These are phyloP conservation scores for Melanostigma gelatinosum DNA, from an alignment of 2,113 vertebrate species.

Conservation along the genomic window DNA sequence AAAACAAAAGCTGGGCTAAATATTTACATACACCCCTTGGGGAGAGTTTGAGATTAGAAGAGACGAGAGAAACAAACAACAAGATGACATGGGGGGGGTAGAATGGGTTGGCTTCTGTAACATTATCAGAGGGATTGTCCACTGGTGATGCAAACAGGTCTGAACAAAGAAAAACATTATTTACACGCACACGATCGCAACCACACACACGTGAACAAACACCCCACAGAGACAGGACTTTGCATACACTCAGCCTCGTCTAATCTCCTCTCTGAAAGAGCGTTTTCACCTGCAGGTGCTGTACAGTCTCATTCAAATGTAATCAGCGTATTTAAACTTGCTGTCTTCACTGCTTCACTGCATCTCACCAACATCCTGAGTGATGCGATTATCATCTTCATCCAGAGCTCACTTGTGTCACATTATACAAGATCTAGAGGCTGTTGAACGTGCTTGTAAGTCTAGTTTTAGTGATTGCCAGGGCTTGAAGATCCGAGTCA, in stretches of 20 bases:
- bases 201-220: slow-evolving; percentile 43
- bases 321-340: slow-evolving; percentile 44
- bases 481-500: background rate
- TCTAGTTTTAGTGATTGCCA: slow-evolving; percentile 24
- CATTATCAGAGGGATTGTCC: slow-evolving; percentile 76
- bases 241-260: slow-evolving; percentile 58
- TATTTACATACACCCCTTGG: slow-evolving; percentile 71
- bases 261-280: slow-evolving; percentile 61
- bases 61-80: slow-evolving; percentile 33
- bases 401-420: slow-evolving; percentile 20
- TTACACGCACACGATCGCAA: slow-evolving; percentile 30
- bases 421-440: slow-evolving; percentile 27
- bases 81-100: slow-evolving; percentile 24
- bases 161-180: slow-evolving; percentile 66
- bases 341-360: slow-evolving; percentile 31
- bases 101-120: slow-evolving; percentile 43
- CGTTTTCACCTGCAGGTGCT: slow-evolving; percentile 58
- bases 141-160: slow-evolving; percentile 64
- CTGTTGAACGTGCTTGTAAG: slow-evolving; percentile 7
- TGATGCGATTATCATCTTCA: slow-evolving; percentile 39
- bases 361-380: slow-evolving; percentile 18
- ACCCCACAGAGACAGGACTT: slow-evolving; percentile 60
- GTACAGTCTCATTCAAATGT: slow-evolving; percentile 49
- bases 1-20: slow-evolving; percentile 62
- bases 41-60: slow-evolving; percentile 61